Evolutionary conservation across 1,140 invertebrate species (phyloP).

Genomic region (Sarcophaga bullata): DNA sequence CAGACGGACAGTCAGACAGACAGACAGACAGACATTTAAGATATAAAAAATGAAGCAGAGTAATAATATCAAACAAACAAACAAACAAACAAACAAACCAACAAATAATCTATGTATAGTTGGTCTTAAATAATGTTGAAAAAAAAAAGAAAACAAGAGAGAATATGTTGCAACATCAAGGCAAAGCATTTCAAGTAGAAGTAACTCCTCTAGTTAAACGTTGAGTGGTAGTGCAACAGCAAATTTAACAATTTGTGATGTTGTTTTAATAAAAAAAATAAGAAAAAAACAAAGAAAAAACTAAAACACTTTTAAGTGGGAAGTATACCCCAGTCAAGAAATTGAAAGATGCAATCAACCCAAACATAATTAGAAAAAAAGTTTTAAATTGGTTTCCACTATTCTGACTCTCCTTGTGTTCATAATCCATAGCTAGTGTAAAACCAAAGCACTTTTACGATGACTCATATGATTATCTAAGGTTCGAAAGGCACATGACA

Average conservation of each 20-base stretch:
- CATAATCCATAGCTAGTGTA: too few relatives aligned
- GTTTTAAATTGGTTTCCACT: too few relatives aligned
- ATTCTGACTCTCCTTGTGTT: too few relatives aligned
- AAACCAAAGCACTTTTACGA: too few relatives aligned
- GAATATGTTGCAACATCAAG: background rate
- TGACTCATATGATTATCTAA: too few relatives aligned
- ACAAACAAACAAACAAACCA: slow-evolving; percentile 20
- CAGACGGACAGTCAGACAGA: slow-evolving; percentile 25
- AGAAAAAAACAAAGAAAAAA: too few relatives aligned
- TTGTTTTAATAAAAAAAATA: background rate
- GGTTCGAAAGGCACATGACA: too few relatives aligned
- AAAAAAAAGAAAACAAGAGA: background rate
- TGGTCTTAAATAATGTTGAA: background rate
- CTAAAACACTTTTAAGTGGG: too few relatives aligned
- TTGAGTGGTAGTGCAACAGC: slow-evolving; percentile 16
- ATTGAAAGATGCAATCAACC: too few relatives aligned
- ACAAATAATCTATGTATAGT: too few relatives aligned
- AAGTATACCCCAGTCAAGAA: too few relatives aligned
- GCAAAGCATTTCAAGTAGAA: background rate
- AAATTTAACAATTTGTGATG: slow-evolving; percentile 24
- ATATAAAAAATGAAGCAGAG: background rate
- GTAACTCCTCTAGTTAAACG: slow-evolving; percentile 2
- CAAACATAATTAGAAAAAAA: too few relatives aligned
- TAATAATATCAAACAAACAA: background rate
- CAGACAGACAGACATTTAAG: slow-evolving; percentile 1